Base-by-base conservation (phyloP, 2,888 invertebrate species). In the Melipona bicolor region DNA sequence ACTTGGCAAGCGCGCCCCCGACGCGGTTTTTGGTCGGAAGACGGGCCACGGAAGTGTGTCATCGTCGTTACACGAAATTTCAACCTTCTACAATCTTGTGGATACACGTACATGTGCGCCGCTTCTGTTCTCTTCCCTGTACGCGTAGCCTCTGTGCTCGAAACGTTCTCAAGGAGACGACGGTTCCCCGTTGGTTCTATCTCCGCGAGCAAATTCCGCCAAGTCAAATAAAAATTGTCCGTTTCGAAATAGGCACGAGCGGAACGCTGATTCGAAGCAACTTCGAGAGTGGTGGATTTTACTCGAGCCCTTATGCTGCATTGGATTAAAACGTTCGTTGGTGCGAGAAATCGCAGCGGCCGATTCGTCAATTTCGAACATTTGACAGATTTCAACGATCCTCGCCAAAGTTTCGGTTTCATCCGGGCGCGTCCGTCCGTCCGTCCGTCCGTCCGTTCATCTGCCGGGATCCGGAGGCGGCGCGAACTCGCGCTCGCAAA, bases 331-430 rank as follows among this genome's bases (percentile, higher is more conserved):
- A 56, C 9, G 19, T 24, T 36, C 19, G 24, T 52, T 27, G 52
- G 13, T 43, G 9, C 15, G 27, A 54, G 64, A 70, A 27, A 24
- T 65, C 17, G 62, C n/a, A 9, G 17, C 9, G 32, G 21, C 52
- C 43, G 43, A 43, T 43, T 9, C 64, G 64, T 64, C 52, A 43
- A n/a, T 75, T 61, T 15, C 49, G 32, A 76, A 75, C 56, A 59
- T 80, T 76, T 56, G 67, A 80, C 62, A 49, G 61, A 62, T 76
- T 68, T 71, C 81, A 32, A 6, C 54, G 70, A 59, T 76, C 65
- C 67, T 32, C 62, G 52, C 56, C 21, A 62, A 43, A 9, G 43
- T 43, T 43, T 71, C 65, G 73, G 78, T 54, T 87, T 77, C 76
- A 87, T 81, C 83, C 76, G 74, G 43, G 27, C 50, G 61, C 27